phyloP scores from a whole-genome alignment of 2,113 vertebrate species.

The Ariopsis seemanni region DNA sequence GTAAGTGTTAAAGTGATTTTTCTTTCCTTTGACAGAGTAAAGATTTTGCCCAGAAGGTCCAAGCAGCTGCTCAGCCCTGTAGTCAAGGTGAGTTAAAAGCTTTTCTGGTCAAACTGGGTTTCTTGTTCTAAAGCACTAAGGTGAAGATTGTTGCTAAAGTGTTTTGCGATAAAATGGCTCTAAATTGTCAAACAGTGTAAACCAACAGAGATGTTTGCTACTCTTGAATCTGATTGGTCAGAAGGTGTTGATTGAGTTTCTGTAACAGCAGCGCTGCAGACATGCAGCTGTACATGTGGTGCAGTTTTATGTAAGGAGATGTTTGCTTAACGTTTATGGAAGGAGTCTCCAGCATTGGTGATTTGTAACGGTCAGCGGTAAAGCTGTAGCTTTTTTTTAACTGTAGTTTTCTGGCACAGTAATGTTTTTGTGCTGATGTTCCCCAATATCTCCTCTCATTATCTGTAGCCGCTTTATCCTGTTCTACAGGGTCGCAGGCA shows the following conservation, averaged over 20 bases:
- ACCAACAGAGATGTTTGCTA: background rate
- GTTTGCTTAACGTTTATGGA: background rate
- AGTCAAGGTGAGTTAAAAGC: constrained; percentile 36
- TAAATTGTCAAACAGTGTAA: background rate
- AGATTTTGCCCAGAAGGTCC: constrained; percentile 57
- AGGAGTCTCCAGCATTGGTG: no score
- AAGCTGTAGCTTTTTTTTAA: background rate
- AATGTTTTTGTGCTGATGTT: background rate
- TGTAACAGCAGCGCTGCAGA: background rate
- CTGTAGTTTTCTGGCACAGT: background rate
- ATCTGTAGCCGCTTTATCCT: no score
- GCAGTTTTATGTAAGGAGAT: background rate
- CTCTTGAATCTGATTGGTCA: background rate
- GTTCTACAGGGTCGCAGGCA: no score
- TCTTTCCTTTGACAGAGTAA: constrained; percentile 60
- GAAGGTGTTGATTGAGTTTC: background rate
- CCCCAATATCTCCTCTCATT: background rate
- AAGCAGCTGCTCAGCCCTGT: constrained; percentile 5
- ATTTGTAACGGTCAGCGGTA: background rate
- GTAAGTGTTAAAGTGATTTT: background rate
- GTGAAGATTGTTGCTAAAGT: background rate
- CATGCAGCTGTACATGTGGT: background rate
- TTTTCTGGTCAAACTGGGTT: background rate
- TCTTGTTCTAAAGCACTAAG: background rate
- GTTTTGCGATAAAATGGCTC: background rate